These are phyloP conservation scores for Idris sp. DNA, from an alignment of 1,140 invertebrate species.

Conservation along the genomic window DNA sequence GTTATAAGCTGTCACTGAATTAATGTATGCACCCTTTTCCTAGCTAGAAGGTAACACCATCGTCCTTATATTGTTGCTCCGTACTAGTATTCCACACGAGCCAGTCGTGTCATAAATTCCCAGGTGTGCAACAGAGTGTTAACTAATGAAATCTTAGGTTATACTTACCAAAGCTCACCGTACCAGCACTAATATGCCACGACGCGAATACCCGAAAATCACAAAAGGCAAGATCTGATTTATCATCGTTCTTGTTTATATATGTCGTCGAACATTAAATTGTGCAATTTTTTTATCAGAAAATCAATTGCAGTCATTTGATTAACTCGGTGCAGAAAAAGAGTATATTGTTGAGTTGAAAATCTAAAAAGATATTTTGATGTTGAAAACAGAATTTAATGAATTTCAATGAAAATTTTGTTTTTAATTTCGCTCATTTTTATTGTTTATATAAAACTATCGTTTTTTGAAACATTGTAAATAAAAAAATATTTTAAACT, in stretches of 20 bases:
- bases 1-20: slow-evolving; percentile 56
- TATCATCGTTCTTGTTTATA: slow-evolving; percentile 9
- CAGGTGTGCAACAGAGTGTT: slow-evolving; percentile 65
- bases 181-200: slow-evolving; percentile 59
- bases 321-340: too few relatives aligned
- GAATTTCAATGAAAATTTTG: too few relatives aligned
- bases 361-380: too few relatives aligned
- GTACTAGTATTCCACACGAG: slow-evolving; percentile 51
- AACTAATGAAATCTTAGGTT: slow-evolving; percentile 69
- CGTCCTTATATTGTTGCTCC: slow-evolving; percentile 24
- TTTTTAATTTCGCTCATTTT: too few relatives aligned
- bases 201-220: slow-evolving; percentile 43
- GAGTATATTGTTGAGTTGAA: too few relatives aligned
- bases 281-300: too few relatives aligned
- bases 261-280: neutral
- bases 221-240: slow-evolving; percentile 31
- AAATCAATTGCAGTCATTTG: too few relatives aligned
- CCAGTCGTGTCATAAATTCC: slow-evolving; percentile 61
- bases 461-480: too few relatives aligned
- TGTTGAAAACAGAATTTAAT: too few relatives aligned
- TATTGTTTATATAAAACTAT: too few relatives aligned
- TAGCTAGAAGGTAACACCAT: slow-evolving; percentile 26
- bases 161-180: slow-evolving; percentile 62
- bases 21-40: slow-evolving; percentile 62
- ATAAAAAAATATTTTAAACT: too few relatives aligned